Evolutionary conservation across 2,113 vertebrate genomes (phyloP).

Genomic region (Spea bombifrons): DNA sequence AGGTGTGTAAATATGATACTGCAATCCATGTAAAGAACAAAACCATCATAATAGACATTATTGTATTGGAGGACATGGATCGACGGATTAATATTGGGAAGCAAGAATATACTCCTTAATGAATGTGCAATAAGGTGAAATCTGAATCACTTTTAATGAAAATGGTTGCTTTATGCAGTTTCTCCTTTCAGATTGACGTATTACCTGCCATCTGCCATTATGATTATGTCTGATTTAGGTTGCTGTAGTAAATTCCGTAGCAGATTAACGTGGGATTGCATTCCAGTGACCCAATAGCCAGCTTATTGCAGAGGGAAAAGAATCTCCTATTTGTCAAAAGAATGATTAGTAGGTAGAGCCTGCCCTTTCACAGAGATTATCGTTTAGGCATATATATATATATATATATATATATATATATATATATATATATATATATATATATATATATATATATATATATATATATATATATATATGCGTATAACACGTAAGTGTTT

Average conservation of each 20-base stretch:
- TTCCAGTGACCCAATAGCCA: slow-evolving; percentile 33
- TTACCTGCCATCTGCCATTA: slow-evolving; percentile 36
- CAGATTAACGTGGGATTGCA: slow-evolving; percentile 44
- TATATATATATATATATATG: no score
- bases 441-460: no score
- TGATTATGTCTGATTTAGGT: slow-evolving; percentile 17
- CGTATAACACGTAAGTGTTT: no score
- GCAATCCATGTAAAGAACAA: no score
- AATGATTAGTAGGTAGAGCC: slow-evolving; percentile 28
- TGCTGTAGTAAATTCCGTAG: slow-evolving; percentile 41
- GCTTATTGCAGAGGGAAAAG: slow-evolving; percentile 39
- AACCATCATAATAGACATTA: no score
- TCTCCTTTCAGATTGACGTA: slow-evolving; percentile 14
- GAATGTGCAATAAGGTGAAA: not conserved
- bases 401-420: no score
- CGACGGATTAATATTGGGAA: not conserved
- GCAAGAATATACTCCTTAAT: not conserved
- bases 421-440: no score
- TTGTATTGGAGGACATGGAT: no score
- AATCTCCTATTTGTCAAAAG: slow-evolving; percentile 38
- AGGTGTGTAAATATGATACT: no score
- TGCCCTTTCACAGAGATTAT: no score
- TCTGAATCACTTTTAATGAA: slow-evolving; percentile 3
- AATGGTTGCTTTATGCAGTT: not conserved
- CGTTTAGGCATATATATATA: no score